Evolutionary conservation across 2,113 vertebrate species (phyloP).

Genomic region (Cochlearius cochlearius): DNA sequence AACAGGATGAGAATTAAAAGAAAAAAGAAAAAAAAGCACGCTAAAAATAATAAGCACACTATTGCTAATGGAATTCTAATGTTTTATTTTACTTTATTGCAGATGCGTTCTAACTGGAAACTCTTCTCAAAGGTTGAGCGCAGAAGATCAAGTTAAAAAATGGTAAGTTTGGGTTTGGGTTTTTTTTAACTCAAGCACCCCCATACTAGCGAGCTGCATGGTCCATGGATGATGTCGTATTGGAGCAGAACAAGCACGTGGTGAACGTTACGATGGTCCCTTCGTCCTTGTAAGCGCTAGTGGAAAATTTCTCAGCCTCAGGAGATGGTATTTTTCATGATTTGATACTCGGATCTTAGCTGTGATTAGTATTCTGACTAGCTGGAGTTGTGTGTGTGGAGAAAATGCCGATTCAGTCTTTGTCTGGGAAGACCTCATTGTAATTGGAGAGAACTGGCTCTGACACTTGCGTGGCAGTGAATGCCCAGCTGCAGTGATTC

Average conservation of each 20-base stretch:
- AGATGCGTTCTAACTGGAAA: conserved; percentile 49
- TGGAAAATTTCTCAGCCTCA: not conserved
- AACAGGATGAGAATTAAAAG: not conserved
- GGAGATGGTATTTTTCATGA: not conserved
- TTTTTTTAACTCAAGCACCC: not conserved
- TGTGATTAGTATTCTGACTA: not conserved
- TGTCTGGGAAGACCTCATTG: not conserved
- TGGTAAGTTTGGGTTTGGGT: not conserved
- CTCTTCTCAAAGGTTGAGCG: not conserved
- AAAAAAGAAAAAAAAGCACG: not conserved
- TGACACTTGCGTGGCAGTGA: not conserved
- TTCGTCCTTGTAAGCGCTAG: not conserved
- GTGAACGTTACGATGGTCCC: not conserved
- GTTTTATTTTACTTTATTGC: conserved; percentile 41
- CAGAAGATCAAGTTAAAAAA: conserved; percentile 15
- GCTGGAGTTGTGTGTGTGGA: not conserved
- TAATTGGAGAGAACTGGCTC: not conserved
- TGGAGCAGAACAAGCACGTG: not conserved
- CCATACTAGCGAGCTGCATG: fast-evolving
- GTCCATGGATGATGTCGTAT: not conserved
- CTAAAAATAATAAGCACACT: not conserved
- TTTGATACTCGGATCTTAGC: not conserved
- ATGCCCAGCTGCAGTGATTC: not conserved
- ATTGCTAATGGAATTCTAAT: not conserved
- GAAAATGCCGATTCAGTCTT: not conserved